These are phyloP conservation scores for Druon quercuslanigerum DNA, from an alignment of 1,140 invertebrate species.

Conservation along the genomic window DNA sequence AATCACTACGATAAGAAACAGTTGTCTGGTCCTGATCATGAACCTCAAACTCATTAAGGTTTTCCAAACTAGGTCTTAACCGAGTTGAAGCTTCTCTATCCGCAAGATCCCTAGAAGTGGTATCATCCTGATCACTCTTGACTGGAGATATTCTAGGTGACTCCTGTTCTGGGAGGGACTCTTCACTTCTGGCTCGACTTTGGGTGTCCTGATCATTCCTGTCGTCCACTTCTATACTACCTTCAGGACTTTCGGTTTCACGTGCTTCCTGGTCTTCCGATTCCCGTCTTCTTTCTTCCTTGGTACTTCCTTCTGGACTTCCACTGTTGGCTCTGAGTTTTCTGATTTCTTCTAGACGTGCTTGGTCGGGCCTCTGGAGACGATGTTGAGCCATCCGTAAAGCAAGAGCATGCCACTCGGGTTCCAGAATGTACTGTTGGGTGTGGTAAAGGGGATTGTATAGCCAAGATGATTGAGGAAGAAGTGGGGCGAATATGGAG, in stretches of 20 bases:
- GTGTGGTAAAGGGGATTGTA: constrained; percentile 71
- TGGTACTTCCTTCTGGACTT: constrained; percentile 63
- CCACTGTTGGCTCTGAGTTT: constrained; percentile 61
- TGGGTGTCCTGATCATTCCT: constrained; percentile 62
- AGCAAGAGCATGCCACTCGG: constrained; percentile 72
- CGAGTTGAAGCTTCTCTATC: constrained; percentile 59
- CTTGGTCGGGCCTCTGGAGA: constrained; percentile 68
- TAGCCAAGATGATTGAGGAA: constrained; percentile 71
- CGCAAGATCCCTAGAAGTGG: constrained; percentile 48
- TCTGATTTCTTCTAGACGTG: constrained; percentile 64
- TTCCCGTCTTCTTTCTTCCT: constrained; percentile 57
- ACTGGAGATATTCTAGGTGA: constrained; percentile 61
- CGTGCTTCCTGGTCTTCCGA: constrained; percentile 50
- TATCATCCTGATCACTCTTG: constrained; percentile 61
- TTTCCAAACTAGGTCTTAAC: constrained; percentile 66
- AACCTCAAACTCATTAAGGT: constrained; percentile 61
- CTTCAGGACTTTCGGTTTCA: constrained; percentile 67
- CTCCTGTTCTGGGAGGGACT: constrained; percentile 64
- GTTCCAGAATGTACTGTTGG: constrained; percentile 71
- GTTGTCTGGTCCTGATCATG: constrained; percentile 53
- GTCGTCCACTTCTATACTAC: constrained; percentile 72
- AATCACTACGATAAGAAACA: constrained; percentile 52
- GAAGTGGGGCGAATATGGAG: constrained; percentile 71
- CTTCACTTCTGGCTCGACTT: constrained; percentile 63
- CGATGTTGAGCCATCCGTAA: constrained; percentile 72